Base-by-base conservation (phyloP, 1,140 invertebrate species). In the Coelopa frigida region DNA sequence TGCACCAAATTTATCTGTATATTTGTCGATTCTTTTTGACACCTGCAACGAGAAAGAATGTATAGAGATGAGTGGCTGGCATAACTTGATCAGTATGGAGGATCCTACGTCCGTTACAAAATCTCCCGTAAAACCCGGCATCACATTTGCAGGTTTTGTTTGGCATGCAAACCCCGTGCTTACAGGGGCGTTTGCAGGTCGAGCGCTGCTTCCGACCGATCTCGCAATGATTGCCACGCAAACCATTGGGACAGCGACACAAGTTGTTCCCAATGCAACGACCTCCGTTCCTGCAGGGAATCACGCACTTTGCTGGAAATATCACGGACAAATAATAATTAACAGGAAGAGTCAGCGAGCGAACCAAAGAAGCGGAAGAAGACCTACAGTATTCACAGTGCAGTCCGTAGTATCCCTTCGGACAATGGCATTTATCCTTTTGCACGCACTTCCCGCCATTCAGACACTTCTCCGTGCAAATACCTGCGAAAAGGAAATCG, bases 371-470 rank as follows among this genome's bases (percentile, higher is more conserved):
- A 2, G 23, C 4, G 3, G 17, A 46, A 39, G 4, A 5, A 6
- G n/a, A 84, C 85, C 85, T 77, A 91, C 89, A 91, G 72, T 84
- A 90, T 81, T 94, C 88, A 70, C 91, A 94, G 43, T 80, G 78
- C 18, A 83, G 72, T 46, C 90, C 90, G 72, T 89, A 93, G 69
- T 87, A 93, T 27, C 90, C 90, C 70, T 86, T 88, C 3, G 88
- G 78, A 71, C 90, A 94, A 55, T 86, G 81, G 60, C 90, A 94
- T 7, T 84, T 89, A 63, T 94, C 89, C 67, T 94, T 94, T 66
- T 92, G 87, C 56, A 93, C 78, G 64, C 91, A 94, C 75, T 94
- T 94, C 8, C 91, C 91, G n/a, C 89, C 89, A 64, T 94, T 94
- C 45, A 88, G 70, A 72, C 91, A 94, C 71, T 91, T 91, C 54